Percentiles rank a stretch among this genome's conserved stretches.
These are phyloP conservation scores for Uloborus diversus DNA, from an alignment of 1,140 invertebrate species.

Conservation along the genomic window DNA sequence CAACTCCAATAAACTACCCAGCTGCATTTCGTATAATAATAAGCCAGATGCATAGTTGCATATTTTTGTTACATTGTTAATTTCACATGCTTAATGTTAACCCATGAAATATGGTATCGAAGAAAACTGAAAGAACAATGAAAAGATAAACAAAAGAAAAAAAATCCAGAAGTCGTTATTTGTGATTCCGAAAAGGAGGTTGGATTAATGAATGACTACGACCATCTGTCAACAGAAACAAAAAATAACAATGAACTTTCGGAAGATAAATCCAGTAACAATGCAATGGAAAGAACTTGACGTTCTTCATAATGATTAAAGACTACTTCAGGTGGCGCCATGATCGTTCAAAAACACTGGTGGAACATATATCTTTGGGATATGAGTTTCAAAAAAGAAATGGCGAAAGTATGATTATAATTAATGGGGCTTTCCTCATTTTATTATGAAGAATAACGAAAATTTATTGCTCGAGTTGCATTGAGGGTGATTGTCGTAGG, in stretches of 20 bases:
- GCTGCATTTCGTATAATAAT: too few species aligned
- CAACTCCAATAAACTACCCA: too few species aligned
- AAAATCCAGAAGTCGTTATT: too few species aligned
- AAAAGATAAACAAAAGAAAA: too few species aligned
- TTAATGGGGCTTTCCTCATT: background rate
- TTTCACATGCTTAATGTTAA: too few species aligned
- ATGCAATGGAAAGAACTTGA: background rate
- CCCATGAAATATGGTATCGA: too few species aligned
- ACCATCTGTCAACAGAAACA: background rate
- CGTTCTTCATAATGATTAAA: background rate
- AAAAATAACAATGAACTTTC: background rate
- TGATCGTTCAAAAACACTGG: background rate
- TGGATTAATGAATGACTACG: background rate
- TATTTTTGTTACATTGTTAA: too few species aligned
- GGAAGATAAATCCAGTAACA: background rate
- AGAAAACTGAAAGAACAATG: too few species aligned
- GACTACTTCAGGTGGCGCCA: background rate
- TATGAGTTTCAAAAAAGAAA: background rate
- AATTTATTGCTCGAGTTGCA: background rate
- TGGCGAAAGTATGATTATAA: background rate
- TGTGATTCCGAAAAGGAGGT: too few species aligned
- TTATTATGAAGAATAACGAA: background rate
- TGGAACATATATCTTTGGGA: background rate
- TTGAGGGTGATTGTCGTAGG: too few species aligned
- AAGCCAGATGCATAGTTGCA: background rate